Base-by-base conservation (phyloP, 2,113 vertebrate species). In the Eublepharis macularius region DNA sequence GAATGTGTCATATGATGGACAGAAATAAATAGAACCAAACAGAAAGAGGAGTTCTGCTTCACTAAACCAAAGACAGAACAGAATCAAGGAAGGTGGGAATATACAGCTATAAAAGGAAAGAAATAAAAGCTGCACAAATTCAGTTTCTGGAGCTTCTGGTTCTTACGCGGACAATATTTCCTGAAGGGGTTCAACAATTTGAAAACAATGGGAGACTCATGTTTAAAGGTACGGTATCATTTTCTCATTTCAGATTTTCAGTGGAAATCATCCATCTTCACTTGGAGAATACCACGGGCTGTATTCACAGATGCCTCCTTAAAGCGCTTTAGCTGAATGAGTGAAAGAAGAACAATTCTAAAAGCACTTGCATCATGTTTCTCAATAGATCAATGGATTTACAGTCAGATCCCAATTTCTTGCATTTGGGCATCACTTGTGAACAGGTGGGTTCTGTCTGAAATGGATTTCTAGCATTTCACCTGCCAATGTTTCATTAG, bases 181-280 rank as follows among this genome's bases (percentile, higher is more conserved):
- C 39, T 87, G 80, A 34, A 86, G 80, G 80, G 54, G 34, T 63
- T 32, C 75, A 75, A 36, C 82, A 83, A 80, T 0, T 72, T 2
- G 1, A 88, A 92, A 94, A 82, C 63, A 90, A 96, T 93, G 76
- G 73, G 83, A 60, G 74, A 90, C 84, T 92, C 89, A 87, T 88
- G 75, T 76, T 47, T 66, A 84, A 94, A 95, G 91, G 94, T 96
- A 91, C 90, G 94, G 51, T 2, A 80, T 87, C 14, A 83, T 2
- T 29, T n/a, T 85, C 43, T 72, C 47, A 82, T 75, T 65, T n/a
- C 10, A 76, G 76, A 81, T 88, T 90, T 73, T 70, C 86, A 84
- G 1, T 2, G 1, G 84, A 6, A 47, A 70, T 39, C 24, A 60
- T 4, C 57, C 57, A 60, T 24, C 5, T 60, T 24, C 57, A 24